A percentile compares a stretch with the other conserved stretches of the same genome.
Evolutionary conservation across 2,113 vertebrate species (phyloP).

Genomic region (Rhea americana): DNA sequence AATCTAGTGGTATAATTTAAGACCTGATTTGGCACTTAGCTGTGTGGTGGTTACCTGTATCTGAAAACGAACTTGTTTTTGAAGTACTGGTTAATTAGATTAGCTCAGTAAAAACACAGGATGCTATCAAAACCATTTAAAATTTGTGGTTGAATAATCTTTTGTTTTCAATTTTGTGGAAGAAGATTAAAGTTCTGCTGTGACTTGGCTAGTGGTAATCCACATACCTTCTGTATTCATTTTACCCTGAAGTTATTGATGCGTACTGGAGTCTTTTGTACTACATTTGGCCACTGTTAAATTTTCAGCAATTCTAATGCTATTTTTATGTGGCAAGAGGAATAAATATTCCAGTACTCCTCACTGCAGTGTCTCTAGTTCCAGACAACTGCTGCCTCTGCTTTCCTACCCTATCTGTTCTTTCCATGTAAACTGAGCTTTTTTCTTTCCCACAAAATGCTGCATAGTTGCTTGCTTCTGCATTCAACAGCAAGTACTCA

Average conservation of each 20-base stretch:
- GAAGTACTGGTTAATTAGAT: neutral
- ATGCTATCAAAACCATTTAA: neutral
- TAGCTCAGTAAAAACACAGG: neutral
- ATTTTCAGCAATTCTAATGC: neutral
- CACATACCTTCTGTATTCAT: fast-evolving
- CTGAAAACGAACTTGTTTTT: neutral
- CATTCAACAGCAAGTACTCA: neutral
- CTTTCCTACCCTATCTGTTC: neutral
- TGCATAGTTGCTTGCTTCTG: neutral
- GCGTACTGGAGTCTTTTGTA: neutral
- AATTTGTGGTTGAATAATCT: neutral
- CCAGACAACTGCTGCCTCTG: neutral
- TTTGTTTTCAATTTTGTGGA: neutral
- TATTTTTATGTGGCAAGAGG: neutral
- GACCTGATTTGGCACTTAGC: neutral
- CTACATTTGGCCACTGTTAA: neutral
- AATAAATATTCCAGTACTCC: neutral
- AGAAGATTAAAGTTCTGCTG: neutral
- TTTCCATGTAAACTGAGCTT: neutral
- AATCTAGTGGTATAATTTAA: neutral
- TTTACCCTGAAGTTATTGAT: neutral
- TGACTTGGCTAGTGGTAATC: neutral
- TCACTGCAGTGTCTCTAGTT: neutral
- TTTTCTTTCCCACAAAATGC: neutral
- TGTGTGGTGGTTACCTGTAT: neutral